phyloP scores from a whole-genome alignment of 2,888 invertebrate species.

The Cryptophagus acutangulus region DNA sequence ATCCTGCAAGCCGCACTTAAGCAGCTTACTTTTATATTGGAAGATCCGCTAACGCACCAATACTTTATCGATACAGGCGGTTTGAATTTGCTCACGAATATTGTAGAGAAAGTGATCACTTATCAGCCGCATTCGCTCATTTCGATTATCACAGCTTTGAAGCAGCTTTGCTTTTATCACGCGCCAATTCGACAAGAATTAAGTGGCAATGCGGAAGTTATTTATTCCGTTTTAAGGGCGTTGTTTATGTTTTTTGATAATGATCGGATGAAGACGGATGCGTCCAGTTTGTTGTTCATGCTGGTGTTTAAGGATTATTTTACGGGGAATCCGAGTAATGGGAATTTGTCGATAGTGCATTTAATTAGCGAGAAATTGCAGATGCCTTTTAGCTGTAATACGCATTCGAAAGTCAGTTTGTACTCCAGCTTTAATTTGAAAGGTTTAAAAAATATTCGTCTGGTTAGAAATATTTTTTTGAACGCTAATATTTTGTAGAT shows the following conservation, averaged over 20 bases:
- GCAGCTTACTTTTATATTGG: constrained; percentile 63
- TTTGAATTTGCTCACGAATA: constrained; percentile 49
- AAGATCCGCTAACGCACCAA: constrained; percentile 58
- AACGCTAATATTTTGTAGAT: constrained; percentile 29
- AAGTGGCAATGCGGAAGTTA: constrained; percentile 48
- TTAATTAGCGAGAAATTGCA: constrained; percentile 45
- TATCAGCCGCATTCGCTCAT: constrained; percentile 54
- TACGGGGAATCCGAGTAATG: constrained; percentile 39
- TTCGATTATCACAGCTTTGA: constrained; percentile 49
- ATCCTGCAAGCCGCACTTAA: constrained; percentile 62
- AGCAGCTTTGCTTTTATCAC: constrained; percentile 52
- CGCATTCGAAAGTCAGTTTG: constrained; percentile 50
- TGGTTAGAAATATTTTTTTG: too few species aligned
- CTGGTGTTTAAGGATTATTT: constrained; percentile 50
- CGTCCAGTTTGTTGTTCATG: constrained; percentile 50
- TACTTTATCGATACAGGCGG: constrained; percentile 57
- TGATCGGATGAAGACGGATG: constrained; percentile 50
- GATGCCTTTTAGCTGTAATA: constrained; percentile 50
- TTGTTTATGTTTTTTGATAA: constrained; percentile 48
- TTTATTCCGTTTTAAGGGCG: constrained; percentile 50
- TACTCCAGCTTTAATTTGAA: constrained; percentile 40
- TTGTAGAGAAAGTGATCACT: constrained; percentile 49
- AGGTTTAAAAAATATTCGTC: too few species aligned
- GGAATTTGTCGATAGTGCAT: constrained; percentile 49
- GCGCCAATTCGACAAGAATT: constrained; percentile 55